Evolutionary conservation across 2,113 vertebrate species (phyloP).

Genomic region (Pachypanchax playfairii): DNA sequence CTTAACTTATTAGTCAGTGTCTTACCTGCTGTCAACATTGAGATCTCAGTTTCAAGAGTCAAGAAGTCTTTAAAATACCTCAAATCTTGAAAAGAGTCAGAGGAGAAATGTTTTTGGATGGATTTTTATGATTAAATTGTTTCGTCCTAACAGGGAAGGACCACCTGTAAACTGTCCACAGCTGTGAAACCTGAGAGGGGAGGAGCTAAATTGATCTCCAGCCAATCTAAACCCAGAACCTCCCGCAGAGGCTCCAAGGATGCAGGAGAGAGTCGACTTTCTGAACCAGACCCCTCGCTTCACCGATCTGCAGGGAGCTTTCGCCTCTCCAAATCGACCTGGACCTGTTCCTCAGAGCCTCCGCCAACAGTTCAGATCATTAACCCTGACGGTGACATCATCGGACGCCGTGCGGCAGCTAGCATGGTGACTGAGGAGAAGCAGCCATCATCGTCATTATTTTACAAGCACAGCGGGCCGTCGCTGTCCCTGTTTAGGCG

Average conservation of each 20-base stretch:
- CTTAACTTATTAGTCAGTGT: too few relatives aligned
- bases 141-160: neutral
- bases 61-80: too few relatives aligned
- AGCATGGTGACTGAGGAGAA: conserved; percentile 12
- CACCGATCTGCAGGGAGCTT: too few relatives aligned
- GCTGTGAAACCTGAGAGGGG: conserved; percentile 16
- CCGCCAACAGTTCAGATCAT: conserved; percentile 10
- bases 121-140: neutral
- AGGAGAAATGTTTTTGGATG: too few relatives aligned
- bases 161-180: neutral
- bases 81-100: too few relatives aligned
- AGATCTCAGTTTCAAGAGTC: too few relatives aligned
- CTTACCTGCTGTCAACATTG: too few relatives aligned
- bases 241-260: conserved; percentile 31
- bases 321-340: conserved; percentile 46
- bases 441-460: conserved; percentile 36
- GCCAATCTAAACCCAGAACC: conserved; percentile 10
- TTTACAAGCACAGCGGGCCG: conserved; percentile 54
- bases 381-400: neutral
- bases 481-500: conserved; percentile 61
- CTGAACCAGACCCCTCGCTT: neutral
- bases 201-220: neutral
- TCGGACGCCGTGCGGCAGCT: neutral
- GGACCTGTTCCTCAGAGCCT: conserved; percentile 47
- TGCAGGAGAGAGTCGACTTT: neutral